Percentiles rank a stretch among this genome's conserved stretches.
Conservation (phyloP, 2,113 vertebrate species). For the Austrofundulus limnaeus region DNA sequence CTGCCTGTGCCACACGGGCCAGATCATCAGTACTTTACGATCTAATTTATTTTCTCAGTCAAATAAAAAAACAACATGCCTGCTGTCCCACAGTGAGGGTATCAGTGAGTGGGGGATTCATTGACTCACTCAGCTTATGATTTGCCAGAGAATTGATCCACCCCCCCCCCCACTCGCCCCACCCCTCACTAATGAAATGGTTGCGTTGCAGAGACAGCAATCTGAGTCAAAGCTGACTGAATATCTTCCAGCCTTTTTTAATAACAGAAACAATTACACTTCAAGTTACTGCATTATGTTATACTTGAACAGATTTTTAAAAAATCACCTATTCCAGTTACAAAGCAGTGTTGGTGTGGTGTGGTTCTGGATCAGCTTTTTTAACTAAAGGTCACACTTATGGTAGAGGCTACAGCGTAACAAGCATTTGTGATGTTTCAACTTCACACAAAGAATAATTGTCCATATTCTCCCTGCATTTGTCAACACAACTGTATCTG, state of each 20-base stretch:
- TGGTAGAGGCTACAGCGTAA: not conserved
- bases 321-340: constrained; percentile 12
- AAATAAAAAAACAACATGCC: constrained; percentile 13
- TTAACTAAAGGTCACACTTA: too few species aligned
- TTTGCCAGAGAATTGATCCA: constrained; percentile 57
- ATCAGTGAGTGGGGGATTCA: constrained; percentile 37
- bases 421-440: not conserved
- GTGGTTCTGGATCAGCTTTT: not conserved
- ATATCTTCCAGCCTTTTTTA: constrained; percentile 38
- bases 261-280: constrained; percentile 47
- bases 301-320: constrained; percentile 38
- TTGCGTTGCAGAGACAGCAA: constrained; percentile 52
- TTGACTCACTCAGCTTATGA: constrained; percentile 61
- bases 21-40: too few species aligned
- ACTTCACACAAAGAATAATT: not conserved
- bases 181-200: constrained; percentile 56
- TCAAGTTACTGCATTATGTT: constrained; percentile 30
- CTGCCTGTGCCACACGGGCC: too few species aligned
- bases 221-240: constrained; percentile 49
- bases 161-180: not conserved
- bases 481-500: not conserved
- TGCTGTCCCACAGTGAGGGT: constrained; percentile 34
- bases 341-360: not conserved
- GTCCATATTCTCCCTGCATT: not conserved
- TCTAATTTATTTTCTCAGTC: not conserved